phyloP scores from a whole-genome alignment of 2,797 vertebrate species.

The Poecilia wingei region DNA sequence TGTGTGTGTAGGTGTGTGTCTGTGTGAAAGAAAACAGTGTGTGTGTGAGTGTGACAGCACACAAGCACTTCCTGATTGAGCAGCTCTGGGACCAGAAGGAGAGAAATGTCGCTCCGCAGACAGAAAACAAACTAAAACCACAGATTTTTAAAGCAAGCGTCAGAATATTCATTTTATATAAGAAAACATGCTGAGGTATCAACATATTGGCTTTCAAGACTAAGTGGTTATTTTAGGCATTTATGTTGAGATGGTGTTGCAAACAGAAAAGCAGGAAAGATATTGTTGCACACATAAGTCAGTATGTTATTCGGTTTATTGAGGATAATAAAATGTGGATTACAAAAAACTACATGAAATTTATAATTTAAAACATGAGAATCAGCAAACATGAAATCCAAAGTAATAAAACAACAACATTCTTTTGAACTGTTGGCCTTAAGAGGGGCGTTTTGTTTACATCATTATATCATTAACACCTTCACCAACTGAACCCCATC shows the following conservation, averaged over 20 bases:
- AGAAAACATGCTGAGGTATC: not conserved
- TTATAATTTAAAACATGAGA: not conserved
- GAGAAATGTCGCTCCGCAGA: constrained; percentile 39
- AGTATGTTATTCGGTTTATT: not conserved
- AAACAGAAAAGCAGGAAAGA: not conserved
- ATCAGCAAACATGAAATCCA: not conserved
- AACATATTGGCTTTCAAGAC: constrained; percentile 9
- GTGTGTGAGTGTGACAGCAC: constrained; percentile 40
- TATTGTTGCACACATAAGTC: not conserved
- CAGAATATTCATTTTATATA: constrained; percentile 7
- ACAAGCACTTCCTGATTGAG: constrained; percentile 63
- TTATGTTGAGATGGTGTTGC: not conserved
- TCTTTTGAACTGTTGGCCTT: constrained; percentile 28
- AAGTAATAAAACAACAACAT: not conserved
- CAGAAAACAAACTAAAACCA: constrained; percentile 24
- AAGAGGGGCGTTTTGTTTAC: constrained; percentile 31
- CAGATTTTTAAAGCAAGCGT: constrained; percentile 13
- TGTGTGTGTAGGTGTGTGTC: constrained; percentile 15
- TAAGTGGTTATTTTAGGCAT: not conserved
- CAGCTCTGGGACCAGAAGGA: constrained; percentile 49
- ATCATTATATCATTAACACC: not conserved
- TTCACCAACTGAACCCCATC: constrained; percentile 1
- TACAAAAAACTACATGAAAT: not conserved
- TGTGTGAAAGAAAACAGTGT: not conserved
- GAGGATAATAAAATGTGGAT: not conserved